These are phyloP conservation scores for Diglossa cyanea DNA, from an alignment of 2,797 vertebrate species.

Conservation along the genomic window DNA sequence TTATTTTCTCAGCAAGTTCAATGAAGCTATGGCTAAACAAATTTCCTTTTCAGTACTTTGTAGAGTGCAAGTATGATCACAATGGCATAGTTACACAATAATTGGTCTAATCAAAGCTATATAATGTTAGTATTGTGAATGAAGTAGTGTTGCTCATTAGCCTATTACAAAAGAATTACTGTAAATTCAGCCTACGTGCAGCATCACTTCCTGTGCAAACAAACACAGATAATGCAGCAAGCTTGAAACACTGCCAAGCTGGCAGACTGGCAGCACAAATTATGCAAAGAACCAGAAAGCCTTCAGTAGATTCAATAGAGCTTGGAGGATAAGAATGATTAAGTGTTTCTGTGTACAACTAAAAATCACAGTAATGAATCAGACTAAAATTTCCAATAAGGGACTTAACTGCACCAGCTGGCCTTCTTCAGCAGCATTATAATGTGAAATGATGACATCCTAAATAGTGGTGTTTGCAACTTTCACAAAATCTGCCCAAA, in stretches of 20 bases:
- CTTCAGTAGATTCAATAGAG: slow-evolving; percentile 63
- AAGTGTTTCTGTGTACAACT: slow-evolving; percentile 70
- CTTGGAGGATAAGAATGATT: slow-evolving; percentile 68
- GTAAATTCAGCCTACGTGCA: slow-evolving; percentile 56
- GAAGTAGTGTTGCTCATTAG: slow-evolving; percentile 37
- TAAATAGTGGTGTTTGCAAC: slow-evolving; percentile 45
- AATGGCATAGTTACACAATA: neutral
- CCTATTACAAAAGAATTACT: slow-evolving; percentile 52
- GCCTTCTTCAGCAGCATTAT: slow-evolving; percentile 47
- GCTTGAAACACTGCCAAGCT: slow-evolving; percentile 64
- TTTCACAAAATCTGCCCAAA: slow-evolving; percentile 4
- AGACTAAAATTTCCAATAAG: slow-evolving; percentile 72
- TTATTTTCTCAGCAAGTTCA: slow-evolving; percentile 10
- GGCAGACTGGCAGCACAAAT: slow-evolving; percentile 70
- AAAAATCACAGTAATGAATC: slow-evolving; percentile 77
- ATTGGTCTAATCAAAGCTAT: slow-evolving; percentile 49
- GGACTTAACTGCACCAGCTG: slow-evolving; percentile 71
- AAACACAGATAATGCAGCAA: slow-evolving; percentile 60
- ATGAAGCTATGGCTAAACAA: neutral
- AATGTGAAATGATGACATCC: slow-evolving; percentile 59
- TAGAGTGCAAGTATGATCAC: neutral
- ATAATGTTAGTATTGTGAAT: slow-evolving; percentile 23
- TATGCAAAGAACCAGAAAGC: slow-evolving; percentile 71
- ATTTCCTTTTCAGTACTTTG: slow-evolving; percentile 3
- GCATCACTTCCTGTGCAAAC: slow-evolving; percentile 66